phyloP scores from a whole-genome alignment of 2,113 vertebrate species.

The Apodemus speciosus region DNA sequence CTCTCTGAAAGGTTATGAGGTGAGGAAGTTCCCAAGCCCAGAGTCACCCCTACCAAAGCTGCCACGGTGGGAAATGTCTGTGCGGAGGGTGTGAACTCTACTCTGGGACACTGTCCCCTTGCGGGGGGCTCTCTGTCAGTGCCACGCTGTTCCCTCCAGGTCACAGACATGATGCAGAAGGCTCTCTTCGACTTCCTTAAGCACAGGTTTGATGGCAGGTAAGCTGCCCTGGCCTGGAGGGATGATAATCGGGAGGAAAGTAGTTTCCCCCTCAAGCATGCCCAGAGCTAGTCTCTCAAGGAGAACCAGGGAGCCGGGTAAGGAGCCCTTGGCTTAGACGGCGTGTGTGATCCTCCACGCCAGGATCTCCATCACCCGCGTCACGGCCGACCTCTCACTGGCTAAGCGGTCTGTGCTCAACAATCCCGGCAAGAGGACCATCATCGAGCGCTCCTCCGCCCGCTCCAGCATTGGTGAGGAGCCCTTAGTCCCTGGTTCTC shows the following conservation, averaged over 20 bases:
- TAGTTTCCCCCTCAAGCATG: neutral
- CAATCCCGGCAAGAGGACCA: slow-evolving; percentile 93
- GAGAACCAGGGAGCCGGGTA: neutral
- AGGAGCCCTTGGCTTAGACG: neutral
- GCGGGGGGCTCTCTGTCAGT: neutral
- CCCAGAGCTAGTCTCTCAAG: neutral
- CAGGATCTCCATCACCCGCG: slow-evolving; percentile 97
- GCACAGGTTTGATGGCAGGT: slow-evolving; percentile 98
- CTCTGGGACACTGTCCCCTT: neutral
- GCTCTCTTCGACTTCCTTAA: slow-evolving; percentile 98
- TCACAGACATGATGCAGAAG: slow-evolving; percentile 99
- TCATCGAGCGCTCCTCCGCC: slow-evolving; percentile 96
- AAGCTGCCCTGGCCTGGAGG: slow-evolving; percentile 58
- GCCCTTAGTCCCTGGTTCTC: neutral
- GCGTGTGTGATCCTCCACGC: neutral
- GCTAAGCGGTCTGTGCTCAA: slow-evolving; percentile 98
- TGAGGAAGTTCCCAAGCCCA: slow-evolving; percentile 70
- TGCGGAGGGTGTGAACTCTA: neutral
- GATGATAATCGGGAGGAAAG: neutral
- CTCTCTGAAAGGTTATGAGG: slow-evolving; percentile 97
- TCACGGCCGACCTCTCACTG: slow-evolving; percentile 95
- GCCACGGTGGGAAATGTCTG: neutral
- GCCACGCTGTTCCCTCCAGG: slow-evolving; percentile 80
- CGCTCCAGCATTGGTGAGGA: slow-evolving; percentile 95
- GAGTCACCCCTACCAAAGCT: neutral